Evolutionary conservation across 2,797 vertebrate species (phyloP).

Genomic region (Darevskia nairensis): DNA sequence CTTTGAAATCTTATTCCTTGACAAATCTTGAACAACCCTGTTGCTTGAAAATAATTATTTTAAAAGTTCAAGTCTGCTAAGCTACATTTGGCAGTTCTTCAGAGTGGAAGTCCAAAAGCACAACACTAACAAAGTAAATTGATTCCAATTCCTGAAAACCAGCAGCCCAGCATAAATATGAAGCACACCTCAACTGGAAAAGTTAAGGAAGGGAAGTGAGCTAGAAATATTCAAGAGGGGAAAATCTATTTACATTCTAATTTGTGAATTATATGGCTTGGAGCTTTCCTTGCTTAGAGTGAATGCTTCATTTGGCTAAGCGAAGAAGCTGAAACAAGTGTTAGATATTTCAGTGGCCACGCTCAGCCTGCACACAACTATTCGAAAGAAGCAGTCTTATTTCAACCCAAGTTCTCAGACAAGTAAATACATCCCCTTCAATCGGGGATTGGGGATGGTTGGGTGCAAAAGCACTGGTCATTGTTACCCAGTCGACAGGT

Average conservation of each 20-base stretch:
- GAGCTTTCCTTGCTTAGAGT: conserved; percentile 39
- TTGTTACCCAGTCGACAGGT: background rate
- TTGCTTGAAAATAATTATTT: conserved; percentile 15
- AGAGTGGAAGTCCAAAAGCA: background rate
- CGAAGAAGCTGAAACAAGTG: conserved; percentile 29
- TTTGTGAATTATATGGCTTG: background rate
- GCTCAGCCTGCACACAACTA: background rate
- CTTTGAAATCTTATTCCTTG: conserved; percentile 11
- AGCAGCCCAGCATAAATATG: conserved; percentile 26
- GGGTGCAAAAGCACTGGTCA: background rate
- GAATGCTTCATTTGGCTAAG: background rate
- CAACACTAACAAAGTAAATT: background rate
- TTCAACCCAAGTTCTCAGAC: background rate
- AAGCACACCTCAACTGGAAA: background rate
- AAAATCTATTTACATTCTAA: background rate
- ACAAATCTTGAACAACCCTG: background rate
- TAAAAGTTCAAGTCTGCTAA: conserved; percentile 3
- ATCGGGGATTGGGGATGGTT: background rate
- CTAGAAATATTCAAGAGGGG: background rate
- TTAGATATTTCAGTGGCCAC: conserved; percentile 18
- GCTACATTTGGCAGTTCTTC: background rate
- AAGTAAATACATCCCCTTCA: background rate
- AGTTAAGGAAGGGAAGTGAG: background rate
- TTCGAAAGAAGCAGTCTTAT: background rate
- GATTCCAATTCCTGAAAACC: background rate